Base-by-base conservation (phyloP, 2,113 vertebrate genomes). In the Burhinus oedicnemus region DNA sequence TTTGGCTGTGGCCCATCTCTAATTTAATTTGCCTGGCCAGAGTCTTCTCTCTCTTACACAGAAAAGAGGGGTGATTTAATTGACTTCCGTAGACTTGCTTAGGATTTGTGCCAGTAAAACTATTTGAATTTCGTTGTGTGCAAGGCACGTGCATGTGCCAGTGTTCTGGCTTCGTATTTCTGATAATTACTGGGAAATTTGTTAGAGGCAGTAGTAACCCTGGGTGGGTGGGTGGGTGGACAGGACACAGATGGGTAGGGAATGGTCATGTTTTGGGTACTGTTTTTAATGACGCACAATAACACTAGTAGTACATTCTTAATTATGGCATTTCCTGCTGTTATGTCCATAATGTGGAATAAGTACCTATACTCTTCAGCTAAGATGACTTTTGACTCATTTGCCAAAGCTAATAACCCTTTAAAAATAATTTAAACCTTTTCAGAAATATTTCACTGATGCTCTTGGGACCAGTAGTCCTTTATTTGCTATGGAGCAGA, bases 341-440 rank as follows among this genome's bases (percentile, higher is more conserved):
- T 32, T 85, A 58, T 64, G 78, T 81, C 89, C 66, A 18, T 94
- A 74, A 95, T 49, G 62, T 62, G 72, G 26, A 34, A 9, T 83
- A 94, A 97, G 85, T 86, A 95, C 77, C 61, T 78, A 57, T 69
- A 64, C 78, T 94, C 26, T 95, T 77, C 79, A 82, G 66, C 85
- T 87, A 38, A 32, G 79, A 90, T 87, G 90, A 52, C 61, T 95
- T 94, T 94, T 85, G 78, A 97, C 84, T 89, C 91, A 66, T 90
- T 94, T 95, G 65, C 93, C 72, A 91, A 95, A 96, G 91, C 91
- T 97, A 96, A 97, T 94, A 94, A 85, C 72, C 60, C 77, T 93
- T 95, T 87, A 79, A 90, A 96, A 95, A 94, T 77, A 93, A 93
- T 89, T 87, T 78, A 77, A 90, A 89, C 70, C 47, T 94, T 88